Percentiles rank a stretch among this genome's conserved stretches.
Evolutionary conservation across 2,888 invertebrate genomes (phyloP).

Genomic region (Phortica magna): DNA sequence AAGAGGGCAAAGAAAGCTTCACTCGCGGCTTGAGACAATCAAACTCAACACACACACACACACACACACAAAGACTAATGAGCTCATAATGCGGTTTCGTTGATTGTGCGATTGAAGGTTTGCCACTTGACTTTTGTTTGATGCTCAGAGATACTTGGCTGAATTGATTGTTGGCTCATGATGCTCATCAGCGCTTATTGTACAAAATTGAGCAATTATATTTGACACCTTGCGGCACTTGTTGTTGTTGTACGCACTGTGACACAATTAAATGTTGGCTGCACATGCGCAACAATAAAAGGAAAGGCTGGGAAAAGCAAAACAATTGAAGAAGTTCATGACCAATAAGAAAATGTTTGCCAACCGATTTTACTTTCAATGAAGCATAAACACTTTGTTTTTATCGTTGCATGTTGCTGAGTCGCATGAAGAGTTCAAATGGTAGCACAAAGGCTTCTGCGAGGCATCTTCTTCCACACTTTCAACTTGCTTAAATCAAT

Average conservation of each 20-base stretch:
- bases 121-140: too few species aligned
- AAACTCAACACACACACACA: background rate
- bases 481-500: conserved; percentile 12
- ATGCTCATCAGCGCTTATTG: too few species aligned
- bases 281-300: background rate
- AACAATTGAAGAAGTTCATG: background rate
- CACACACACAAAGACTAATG: background rate
- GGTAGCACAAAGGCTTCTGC: background rate
- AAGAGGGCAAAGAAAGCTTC: too few species aligned
- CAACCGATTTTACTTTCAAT: conserved; percentile 56
- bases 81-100: background rate
- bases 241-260: too few species aligned
- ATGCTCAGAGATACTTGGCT: too few species aligned
- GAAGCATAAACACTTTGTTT: conserved; percentile 1
- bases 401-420: too few species aligned
- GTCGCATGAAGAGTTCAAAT: background rate
- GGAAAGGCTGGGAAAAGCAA: background rate
- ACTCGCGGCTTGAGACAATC: conserved; percentile 4
- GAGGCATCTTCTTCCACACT: background rate
- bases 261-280: background rate
- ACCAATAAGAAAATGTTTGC: conserved; percentile 39
- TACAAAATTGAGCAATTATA: background rate
- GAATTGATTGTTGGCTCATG: too few species aligned
- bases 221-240: too few species aligned
- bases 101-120: too few species aligned